phyloP scores from a whole-genome alignment of 2,888 invertebrate genomes.

The Autographa gamma region DNA sequence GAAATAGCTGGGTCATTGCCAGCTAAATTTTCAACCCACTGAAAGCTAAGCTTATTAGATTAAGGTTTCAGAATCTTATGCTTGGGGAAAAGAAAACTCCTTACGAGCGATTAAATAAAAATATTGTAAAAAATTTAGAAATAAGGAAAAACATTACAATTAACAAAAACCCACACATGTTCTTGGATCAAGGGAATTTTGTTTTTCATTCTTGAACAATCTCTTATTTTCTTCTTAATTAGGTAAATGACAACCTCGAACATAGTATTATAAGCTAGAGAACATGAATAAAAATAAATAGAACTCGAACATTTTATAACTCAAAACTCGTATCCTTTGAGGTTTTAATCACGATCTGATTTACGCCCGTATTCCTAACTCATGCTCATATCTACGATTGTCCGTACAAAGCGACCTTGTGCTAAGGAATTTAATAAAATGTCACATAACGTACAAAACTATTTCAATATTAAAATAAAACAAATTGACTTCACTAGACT shows the following conservation, averaged over 20 bases:
- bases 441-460: neutral
- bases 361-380: neutral
- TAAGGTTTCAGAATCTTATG: neutral
- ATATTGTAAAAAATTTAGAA: too few relatives aligned
- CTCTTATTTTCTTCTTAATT: too few relatives aligned
- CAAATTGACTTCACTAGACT: neutral
- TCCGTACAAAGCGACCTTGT: neutral
- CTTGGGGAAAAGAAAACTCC: neutral
- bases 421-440: constrained; percentile 2
- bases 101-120: too few relatives aligned
- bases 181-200: too few relatives aligned
- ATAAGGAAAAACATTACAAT: too few relatives aligned
- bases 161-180: too few relatives aligned
- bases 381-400: neutral
- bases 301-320: too few relatives aligned
- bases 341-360: neutral
- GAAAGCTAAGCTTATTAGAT: neutral
- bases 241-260: too few relatives aligned
- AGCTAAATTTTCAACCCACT: neutral
- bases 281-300: too few relatives aligned
- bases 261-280: too few relatives aligned
- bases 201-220: too few relatives aligned
- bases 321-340: neutral
- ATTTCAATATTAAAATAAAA: neutral
- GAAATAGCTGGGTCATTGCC: neutral